Conservation (phyloP, 1,140 invertebrate species). For the Branchinecta lindahli region DNA sequence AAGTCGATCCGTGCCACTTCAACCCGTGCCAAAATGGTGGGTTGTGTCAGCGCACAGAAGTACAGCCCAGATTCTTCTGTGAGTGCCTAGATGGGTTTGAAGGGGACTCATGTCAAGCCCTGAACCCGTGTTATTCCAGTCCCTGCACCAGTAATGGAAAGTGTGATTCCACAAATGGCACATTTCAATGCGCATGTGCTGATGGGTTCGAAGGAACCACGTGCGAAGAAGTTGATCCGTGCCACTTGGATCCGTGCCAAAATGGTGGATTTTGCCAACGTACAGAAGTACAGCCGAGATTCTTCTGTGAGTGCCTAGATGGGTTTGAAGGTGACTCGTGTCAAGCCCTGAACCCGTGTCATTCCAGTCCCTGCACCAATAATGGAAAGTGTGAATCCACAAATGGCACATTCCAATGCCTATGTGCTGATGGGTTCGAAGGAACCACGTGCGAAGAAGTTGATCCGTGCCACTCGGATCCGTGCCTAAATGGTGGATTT, state of each 20-base stretch:
- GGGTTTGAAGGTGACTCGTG: conserved; percentile 25
- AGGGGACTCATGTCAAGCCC: conserved; percentile 25
- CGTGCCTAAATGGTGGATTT: conserved; percentile 31
- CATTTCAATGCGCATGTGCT: conserved; percentile 25
- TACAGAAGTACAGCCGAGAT: too few species aligned
- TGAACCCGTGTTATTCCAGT: conserved; percentile 24
- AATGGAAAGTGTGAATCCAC: conserved; percentile 31
- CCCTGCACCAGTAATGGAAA: conserved; percentile 33
- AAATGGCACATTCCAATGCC: conserved; percentile 27
- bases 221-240: conserved; percentile 27
- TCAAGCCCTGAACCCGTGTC: conserved; percentile 23
- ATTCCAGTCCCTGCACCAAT: conserved; percentile 30
- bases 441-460: conserved; percentile 26
- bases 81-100: too few species aligned
- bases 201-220: conserved; percentile 27
- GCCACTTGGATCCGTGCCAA: conserved; percentile 29
- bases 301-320: too few species aligned
- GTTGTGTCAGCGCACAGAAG: too few species aligned
- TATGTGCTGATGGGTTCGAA: conserved; percentile 27
- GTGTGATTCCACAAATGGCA: conserved; percentile 30
- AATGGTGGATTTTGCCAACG: conserved; percentile 26
- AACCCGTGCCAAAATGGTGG: conserved; percentile 33
- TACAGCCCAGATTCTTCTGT: too few species aligned
- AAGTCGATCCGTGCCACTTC: conserved; percentile 26
- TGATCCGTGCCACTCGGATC: conserved; percentile 26